A percentile compares a stretch with the other conserved stretches of the same genome.
phyloP scores from a whole-genome alignment of 2,113 vertebrate species.

The Plecotus auritus region DNA sequence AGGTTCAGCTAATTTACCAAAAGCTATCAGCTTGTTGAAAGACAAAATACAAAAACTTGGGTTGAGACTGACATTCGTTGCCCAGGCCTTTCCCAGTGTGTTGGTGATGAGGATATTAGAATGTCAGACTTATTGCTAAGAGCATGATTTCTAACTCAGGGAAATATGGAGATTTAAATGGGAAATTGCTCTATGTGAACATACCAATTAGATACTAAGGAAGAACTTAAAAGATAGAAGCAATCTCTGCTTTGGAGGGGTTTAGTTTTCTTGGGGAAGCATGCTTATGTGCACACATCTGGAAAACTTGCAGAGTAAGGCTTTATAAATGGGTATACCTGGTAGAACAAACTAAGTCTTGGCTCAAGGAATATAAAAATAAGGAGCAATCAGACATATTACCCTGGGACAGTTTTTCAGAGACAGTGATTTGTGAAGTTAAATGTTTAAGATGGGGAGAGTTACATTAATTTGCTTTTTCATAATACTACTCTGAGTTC shows the following conservation, averaged over 20 bases:
- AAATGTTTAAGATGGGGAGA: not conserved
- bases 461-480: constrained; percentile 45
- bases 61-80: not conserved
- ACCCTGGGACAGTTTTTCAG: constrained; percentile 11
- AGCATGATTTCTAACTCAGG: not conserved
- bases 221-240: constrained; percentile 1
- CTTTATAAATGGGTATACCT: constrained; percentile 27
- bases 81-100: not conserved
- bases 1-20: not conserved
- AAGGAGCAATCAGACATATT: not conserved
- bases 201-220: not conserved
- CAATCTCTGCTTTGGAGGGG: not conserved
- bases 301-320: constrained; percentile 20
- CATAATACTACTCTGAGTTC: not conserved
- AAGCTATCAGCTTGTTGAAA: constrained; percentile 44
- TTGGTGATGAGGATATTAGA: constrained; percentile 8
- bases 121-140: not conserved
- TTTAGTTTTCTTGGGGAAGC: not conserved
- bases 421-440: constrained; percentile 15
- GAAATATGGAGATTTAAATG: not conserved
- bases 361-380: not conserved
- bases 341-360: not conserved
- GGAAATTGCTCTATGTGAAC: not conserved
- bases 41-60: constrained; percentile 3
- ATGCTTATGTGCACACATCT: not conserved